A percentile compares a stretch with the other conserved stretches of the same genome.
Evolutionary conservation across 2,113 vertebrate genomes (phyloP).

Genomic region (Rhegmatorhina hoffmannsi): DNA sequence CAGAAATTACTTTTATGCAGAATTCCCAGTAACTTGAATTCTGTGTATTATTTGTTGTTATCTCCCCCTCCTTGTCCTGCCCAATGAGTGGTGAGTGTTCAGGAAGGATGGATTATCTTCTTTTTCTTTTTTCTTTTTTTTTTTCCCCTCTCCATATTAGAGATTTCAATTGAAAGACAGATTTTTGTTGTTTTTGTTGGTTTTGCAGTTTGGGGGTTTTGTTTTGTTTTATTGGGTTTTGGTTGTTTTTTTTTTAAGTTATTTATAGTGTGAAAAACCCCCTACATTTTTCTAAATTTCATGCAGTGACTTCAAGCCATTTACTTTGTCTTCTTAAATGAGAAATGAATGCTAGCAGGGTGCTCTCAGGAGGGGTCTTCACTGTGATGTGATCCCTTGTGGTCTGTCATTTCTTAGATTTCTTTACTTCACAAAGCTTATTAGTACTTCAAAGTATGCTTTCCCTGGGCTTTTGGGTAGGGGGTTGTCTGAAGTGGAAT

Average conservation of each 20-base stretch:
- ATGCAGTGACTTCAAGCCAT: background rate
- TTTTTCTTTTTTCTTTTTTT: background rate
- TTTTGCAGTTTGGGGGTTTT: background rate
- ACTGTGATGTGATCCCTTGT: background rate
- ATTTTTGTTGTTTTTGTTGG: background rate
- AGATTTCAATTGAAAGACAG: background rate
- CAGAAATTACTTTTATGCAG: background rate
- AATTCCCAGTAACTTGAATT: background rate
- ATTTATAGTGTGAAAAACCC: background rate
- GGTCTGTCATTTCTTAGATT: background rate
- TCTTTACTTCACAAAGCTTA: background rate
- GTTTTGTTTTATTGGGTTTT: no score
- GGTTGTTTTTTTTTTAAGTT: background rate
- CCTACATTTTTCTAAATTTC: background rate
- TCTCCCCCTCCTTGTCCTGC: accelerated
- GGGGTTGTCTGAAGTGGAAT: background rate
- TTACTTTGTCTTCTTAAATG: background rate
- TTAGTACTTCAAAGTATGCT: background rate
- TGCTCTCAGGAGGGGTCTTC: background rate
- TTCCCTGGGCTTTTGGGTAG: background rate
- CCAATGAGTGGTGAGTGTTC: background rate
- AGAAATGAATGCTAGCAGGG: background rate
- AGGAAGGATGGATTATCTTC: background rate
- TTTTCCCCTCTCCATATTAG: background rate
- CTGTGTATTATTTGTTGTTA: background rate